Conservation (phyloP, 2,113 vertebrate species). For the Cryptoleucopteryx plumbea region DNA sequence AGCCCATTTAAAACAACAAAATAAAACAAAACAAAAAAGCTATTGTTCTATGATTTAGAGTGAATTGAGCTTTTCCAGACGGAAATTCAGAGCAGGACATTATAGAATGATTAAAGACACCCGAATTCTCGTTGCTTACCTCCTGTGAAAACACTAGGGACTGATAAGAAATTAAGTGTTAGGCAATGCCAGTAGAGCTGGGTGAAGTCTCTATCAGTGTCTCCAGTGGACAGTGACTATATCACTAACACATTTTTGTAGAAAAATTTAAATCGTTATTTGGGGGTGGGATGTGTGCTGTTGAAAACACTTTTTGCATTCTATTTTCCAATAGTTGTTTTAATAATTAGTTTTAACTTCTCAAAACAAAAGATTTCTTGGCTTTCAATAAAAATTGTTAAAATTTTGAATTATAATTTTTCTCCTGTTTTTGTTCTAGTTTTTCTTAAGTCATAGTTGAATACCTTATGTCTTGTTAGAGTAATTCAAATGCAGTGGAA, state of each 20-base stretch:
- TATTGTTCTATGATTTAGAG: neutral
- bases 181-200: neutral
- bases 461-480: neutral
- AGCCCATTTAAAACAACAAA: neutral
- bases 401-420: neutral
- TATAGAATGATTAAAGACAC: neutral
- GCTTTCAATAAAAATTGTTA: neutral
- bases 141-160: neutral
- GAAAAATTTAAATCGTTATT: neutral
- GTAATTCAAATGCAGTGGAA: neutral
- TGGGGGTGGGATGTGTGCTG: rapidly evolving
- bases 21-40: no score
- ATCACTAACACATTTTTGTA: neutral
- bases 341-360: neutral
- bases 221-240: neutral
- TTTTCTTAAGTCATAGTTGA: neutral
- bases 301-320: neutral
- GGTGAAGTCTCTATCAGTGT: neutral
- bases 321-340: neutral
- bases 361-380: neutral
- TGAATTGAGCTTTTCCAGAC: neutral
- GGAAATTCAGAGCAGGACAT: neutral
- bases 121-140: neutral
- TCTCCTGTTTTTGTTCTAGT: rapidly evolving
- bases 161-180: neutral